Base-by-base conservation (phyloP, 2,888 invertebrate species). In the Hirtodrosophila cameraria region DNA sequence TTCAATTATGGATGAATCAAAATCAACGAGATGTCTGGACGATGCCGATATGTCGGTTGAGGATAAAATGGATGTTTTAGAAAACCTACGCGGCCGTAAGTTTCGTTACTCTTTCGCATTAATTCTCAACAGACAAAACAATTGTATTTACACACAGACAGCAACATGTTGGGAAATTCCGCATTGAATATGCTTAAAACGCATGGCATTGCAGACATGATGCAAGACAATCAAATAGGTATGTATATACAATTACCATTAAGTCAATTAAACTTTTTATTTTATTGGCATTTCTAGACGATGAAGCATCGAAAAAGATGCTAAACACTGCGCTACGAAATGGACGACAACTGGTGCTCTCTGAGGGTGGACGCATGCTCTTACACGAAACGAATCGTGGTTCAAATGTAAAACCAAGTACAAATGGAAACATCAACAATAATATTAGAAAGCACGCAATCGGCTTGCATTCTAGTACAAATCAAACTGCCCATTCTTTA, bases 261-360 rank as follows among this genome's bases (percentile, higher is more conserved):
- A 27, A 20, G 11, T 7, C 9, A 6, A 8, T 7, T 11, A 27
- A 33, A 5, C n/a, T 1, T 28, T 11, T 28, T 1, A 8, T 23
- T 7, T 3, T 35, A 7, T 50, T 35, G n/a, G n/a, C n/a, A n/a
- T n/a, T n/a, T n/a, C 0, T 27, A 71, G 92, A 93, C 12, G 97
- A 97, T 89, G 94, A 94, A 75, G 92, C 91, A 84, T 89, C 93
- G 92, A 90, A 95, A 92, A 88, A 88, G 60, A 93, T 95, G 65
- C 94, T 97, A 55, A 94, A 95, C 71, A 94, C 94, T 60, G 97
- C 96, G 25, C 93, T 97, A 89, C 95, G 96, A 91, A 95, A 94
- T 90, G 97, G 97, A 0, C 94, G 97, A 86, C 96, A 96, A 63
- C 94, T 97, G 50, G 94, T 96, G 68, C 93, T 97, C 41, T 97